These are phyloP conservation scores for Batillaria attramentaria DNA, from an alignment of 1,140 invertebrate species.

Conservation along the genomic window DNA sequence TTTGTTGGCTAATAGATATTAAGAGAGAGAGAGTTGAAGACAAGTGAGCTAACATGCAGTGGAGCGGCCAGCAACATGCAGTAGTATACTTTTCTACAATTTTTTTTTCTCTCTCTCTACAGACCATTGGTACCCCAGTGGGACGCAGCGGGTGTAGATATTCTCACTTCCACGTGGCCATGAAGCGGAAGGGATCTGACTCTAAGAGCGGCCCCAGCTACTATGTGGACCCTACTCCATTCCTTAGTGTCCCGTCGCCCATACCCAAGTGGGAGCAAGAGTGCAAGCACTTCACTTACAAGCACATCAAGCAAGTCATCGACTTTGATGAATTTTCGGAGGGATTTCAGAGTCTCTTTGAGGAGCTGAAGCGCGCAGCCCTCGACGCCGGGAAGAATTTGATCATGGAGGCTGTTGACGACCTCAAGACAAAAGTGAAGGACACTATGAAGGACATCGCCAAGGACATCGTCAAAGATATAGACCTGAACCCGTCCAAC, in stretches of 20 bases:
- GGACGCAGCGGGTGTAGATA: constrained; percentile 29
- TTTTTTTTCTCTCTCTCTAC: neutral
- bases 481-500: neutral
- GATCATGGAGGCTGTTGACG: neutral
- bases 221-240: constrained; percentile 45
- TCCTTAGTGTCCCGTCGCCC: constrained; percentile 31
- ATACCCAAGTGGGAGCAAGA: constrained; percentile 41
- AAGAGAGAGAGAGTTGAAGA: neutral
- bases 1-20: too few relatives aligned
- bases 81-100: neutral
- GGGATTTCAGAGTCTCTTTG: neutral
- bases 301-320: constrained; percentile 36
- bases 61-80: neutral
- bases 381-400: neutral
- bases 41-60: neutral
- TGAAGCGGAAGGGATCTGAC: constrained; percentile 19
- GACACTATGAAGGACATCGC: constrained; percentile 1
- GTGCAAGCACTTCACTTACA: constrained; percentile 44
- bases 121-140: constrained; percentile 30
- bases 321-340: constrained; percentile 18
- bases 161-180: constrained; percentile 42
- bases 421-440: too few relatives aligned
- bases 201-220: constrained; percentile 16
- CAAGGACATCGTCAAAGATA: neutral
- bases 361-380: constrained; percentile 1